A percentile compares a stretch with the other conserved stretches of the same genome.
These are phyloP conservation scores for Eremobia ochroleuca DNA, from an alignment of 2,888 invertebrate species.

Conservation along the genomic window DNA sequence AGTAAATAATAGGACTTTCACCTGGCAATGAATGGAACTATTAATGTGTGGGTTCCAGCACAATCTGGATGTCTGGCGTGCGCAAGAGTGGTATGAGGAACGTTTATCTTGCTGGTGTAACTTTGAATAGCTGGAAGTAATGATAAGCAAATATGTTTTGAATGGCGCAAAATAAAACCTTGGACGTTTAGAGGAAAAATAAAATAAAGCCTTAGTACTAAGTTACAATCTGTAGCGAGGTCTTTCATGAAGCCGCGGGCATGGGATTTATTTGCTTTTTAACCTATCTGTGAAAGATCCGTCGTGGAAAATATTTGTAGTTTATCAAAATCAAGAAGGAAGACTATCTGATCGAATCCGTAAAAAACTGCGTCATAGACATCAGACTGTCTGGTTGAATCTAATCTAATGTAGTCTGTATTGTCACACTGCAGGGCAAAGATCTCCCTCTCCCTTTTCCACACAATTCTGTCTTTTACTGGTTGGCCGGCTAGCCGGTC, in stretches of 20 bases:
- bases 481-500: too few species aligned
- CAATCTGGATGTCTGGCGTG: constrained; percentile 67
- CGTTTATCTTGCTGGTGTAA: constrained; percentile 49
- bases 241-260: constrained; percentile 22
- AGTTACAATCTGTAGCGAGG: background rate
- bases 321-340: background rate
- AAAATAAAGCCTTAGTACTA: constrained; percentile 8
- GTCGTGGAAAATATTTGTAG: background rate
- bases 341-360: background rate
- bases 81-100: constrained; percentile 64
- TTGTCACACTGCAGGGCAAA: too few species aligned
- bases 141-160: constrained; percentile 61
- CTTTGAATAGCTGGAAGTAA: constrained; percentile 57
- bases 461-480: too few species aligned
- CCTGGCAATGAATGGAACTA: constrained; percentile 67
- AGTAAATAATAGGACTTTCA: constrained; percentile 70
- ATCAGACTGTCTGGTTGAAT: background rate
- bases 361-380: background rate
- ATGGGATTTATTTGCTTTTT: background rate
- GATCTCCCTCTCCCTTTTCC: too few species aligned
- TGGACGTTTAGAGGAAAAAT: constrained; percentile 8
- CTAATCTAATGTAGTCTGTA: too few species aligned
- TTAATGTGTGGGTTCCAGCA: constrained; percentile 65
- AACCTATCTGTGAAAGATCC: background rate
- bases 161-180: constrained; percentile 54